Base-by-base conservation (phyloP, 2,797 vertebrate genomes). In the Argyrosomus regius region DNA sequence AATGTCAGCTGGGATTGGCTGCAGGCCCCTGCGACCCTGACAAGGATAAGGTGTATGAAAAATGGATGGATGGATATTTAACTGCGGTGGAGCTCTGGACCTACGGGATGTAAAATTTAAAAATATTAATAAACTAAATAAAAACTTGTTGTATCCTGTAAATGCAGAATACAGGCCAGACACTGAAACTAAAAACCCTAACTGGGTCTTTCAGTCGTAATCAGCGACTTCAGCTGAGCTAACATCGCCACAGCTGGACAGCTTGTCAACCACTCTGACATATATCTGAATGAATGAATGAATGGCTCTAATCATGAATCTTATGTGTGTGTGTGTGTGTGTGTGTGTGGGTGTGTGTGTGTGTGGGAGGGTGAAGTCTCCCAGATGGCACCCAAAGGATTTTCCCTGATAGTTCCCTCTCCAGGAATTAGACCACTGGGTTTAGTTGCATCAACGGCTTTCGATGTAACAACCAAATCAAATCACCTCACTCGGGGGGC, bases 371-470 rank as follows among this genome's bases (percentile, higher is more conserved):
- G 35, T 60, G 83, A 84, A 81, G 85, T 90, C 87, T 91, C 89
- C 91, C 92, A 93, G 92, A 94, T 94, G 93, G 92, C 90, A 82
- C 82, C 90, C 86, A 80, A 56, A 87, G 89, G 91, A 94, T 93
- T 92, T 92, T 86, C 89, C 81, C 86, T 90, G 86, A 90, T 91
- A 86, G 81, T 82, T 89, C 76, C 81, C 90, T 92, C 88, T 93
- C 87, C 85, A 93, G 90, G 93, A 94, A 93, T 94, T 93, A 94
- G 91, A 92, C 90, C 88, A 70, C 70, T 84, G 89, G 87, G 86
- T 93, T 93, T 93, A 92, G 85, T 90, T 85, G 89, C 83, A 90
- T 88, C 83, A 70, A 78, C 85, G 24, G 88, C 89, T 91, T 92
- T 89, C 46, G 6, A 6, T 70, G 43, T 86, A 88, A 85, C 88